A percentile compares a stretch with the other conserved stretches of the same genome.
Evolutionary conservation across 92 coral and sea anemone genomes (phyloP).

Genomic region (Zoanthus solanderi): DNA sequence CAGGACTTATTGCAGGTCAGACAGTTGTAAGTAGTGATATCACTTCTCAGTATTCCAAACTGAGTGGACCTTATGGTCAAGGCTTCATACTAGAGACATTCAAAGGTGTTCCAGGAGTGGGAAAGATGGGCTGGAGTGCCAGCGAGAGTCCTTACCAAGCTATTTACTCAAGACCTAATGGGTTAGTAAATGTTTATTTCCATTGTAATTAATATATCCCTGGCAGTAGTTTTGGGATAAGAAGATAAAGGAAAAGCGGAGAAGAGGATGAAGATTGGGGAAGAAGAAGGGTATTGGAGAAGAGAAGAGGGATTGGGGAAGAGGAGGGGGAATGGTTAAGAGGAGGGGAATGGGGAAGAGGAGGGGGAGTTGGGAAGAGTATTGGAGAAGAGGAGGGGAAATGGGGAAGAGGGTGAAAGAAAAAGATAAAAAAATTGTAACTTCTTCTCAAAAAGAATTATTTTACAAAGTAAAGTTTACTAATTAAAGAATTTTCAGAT

Average conservation of each 20-base stretch:
- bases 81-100: constrained; percentile 92
- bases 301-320: no score
- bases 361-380: no score
- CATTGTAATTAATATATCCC: neutral
- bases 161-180: constrained; percentile 83
- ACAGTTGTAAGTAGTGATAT: constrained; percentile 86
- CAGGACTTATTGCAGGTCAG: constrained; percentile 76
- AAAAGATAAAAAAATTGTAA: no score
- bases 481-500: no score
- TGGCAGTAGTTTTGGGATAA: neutral
- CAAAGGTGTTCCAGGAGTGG: constrained; percentile 94
- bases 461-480: no score
- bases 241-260: neutral
- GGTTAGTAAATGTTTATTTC: constrained; percentile 58
- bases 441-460: no score
- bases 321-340: no score
- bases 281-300: no score
- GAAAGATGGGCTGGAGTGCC: constrained; percentile 97
- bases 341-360: no score
- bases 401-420: no score
- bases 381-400: no score
- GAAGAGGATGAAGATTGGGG: no score
- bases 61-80: constrained; percentile 83
- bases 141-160: constrained; percentile 92
- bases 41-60: constrained; percentile 85